Percentiles rank a stretch among this genome's conserved stretches.
Conservation (phyloP, 1,140 invertebrate genomes). For the Neelides sp. region DNA sequence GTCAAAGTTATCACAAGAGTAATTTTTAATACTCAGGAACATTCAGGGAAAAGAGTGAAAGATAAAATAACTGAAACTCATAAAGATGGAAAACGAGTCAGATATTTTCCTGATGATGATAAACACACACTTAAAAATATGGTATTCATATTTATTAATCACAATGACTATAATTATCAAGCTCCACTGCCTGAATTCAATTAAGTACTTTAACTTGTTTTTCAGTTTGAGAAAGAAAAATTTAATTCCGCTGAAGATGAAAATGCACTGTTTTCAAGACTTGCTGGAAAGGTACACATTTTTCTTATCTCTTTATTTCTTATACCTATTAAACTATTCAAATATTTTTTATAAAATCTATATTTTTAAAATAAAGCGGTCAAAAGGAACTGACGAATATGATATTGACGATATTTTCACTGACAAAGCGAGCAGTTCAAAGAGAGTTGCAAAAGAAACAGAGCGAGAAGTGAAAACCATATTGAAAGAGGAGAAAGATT, state of each 20-base stretch:
- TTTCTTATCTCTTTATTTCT: slow-evolving; percentile 12
- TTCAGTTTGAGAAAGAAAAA: slow-evolving; percentile 79
- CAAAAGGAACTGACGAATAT: slow-evolving; percentile 50
- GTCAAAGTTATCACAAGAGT: slow-evolving; percentile 42
- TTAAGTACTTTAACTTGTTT: slow-evolving; percentile 31
- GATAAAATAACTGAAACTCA: slow-evolving; percentile 53
- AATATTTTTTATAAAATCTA: slow-evolving; percentile 20
- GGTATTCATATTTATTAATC: slow-evolving; percentile 40
- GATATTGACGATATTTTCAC: slow-evolving; percentile 81
- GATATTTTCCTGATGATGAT: slow-evolving; percentile 85
- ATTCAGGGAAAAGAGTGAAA: slow-evolving; percentile 43
- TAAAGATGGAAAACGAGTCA: slow-evolving; percentile 52
- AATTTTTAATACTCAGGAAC: slow-evolving; percentile 11
- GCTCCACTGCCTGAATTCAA: neutral
- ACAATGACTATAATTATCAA: neutral
- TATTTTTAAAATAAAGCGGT: slow-evolving; percentile 38
- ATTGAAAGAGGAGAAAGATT: slow-evolving; percentile 56
- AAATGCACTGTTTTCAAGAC: slow-evolving; percentile 62
- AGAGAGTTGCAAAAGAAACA: slow-evolving; percentile 47
- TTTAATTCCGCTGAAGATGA: slow-evolving; percentile 64
- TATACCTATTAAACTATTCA: slow-evolving; percentile 11
- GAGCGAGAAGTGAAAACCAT: slow-evolving; percentile 52
- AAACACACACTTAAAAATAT: slow-evolving; percentile 72
- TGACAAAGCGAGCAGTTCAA: slow-evolving; percentile 51
- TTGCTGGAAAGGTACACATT: slow-evolving; percentile 49